Evolutionary conservation across 2,113 vertebrate genomes (phyloP).

Genomic region (Telmatochromis brichardi): DNA sequence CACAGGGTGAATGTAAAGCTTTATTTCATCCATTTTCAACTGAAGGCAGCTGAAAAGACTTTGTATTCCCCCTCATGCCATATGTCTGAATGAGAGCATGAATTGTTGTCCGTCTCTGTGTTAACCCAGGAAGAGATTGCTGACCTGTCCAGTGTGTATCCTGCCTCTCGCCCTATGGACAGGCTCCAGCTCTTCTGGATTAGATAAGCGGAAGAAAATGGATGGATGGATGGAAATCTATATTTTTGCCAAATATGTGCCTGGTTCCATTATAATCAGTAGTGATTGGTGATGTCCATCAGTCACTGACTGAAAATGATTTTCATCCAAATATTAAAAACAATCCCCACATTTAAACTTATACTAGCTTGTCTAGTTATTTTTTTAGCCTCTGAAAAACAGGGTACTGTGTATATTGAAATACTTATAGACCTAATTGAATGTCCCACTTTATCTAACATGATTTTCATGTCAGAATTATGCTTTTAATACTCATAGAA

Average conservation of each 20-base stretch:
- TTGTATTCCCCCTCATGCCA: not conserved
- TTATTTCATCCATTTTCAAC: not conserved
- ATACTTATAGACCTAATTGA: not conserved
- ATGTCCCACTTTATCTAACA: not conserved
- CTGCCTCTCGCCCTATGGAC: not conserved
- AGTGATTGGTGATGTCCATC: not conserved
- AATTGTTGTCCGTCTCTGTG: not conserved
- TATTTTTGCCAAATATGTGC: not conserved
- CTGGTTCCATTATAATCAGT: not conserved
- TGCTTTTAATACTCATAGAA: not conserved
- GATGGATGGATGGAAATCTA: not conserved
- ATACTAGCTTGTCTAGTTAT: not conserved
- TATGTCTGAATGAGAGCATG: not conserved
- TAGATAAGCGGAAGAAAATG: fast-evolving
- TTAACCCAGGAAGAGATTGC: not conserved
- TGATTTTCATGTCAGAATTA: not conserved
- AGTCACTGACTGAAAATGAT: not conserved
- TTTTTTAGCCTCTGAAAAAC: not conserved
- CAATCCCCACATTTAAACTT: not conserved
- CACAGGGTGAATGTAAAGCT: not conserved
- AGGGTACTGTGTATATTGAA: not conserved
- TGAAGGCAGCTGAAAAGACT: not conserved
- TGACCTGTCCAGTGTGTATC: not conserved
- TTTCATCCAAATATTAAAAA: not conserved
- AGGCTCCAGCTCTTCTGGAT: not conserved